phyloP scores from a whole-genome alignment of 2,797 vertebrate genomes.

The Phoeniculus purpureus region DNA sequence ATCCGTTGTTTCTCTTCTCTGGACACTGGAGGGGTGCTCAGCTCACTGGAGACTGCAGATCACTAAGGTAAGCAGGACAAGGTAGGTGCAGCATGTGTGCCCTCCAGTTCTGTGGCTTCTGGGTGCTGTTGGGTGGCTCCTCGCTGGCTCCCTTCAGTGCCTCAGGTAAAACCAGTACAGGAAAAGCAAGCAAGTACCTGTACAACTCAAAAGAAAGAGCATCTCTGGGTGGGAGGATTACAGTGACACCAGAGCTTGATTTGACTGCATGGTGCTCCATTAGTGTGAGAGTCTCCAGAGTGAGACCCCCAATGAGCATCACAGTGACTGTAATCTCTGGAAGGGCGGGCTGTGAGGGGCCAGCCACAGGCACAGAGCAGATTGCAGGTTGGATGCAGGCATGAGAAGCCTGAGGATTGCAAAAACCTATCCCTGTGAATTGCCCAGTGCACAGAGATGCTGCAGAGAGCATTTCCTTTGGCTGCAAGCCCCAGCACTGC shows the following conservation, averaged over 20 bases:
- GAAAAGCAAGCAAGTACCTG: neutral
- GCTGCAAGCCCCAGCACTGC: neutral
- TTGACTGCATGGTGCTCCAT: rapidly evolving
- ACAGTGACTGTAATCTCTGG: rapidly evolving
- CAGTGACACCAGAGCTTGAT: neutral
- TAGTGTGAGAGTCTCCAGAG: rapidly evolving
- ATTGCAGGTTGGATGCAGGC: neutral
- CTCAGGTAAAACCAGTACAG: neutral
- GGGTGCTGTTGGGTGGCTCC: neutral
- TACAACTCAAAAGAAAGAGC: neutral
- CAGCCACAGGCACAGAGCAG: rapidly evolving
- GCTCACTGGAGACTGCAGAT: rapidly evolving
- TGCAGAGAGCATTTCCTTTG: neutral
- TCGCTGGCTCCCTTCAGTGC: neutral
- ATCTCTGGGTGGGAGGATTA: neutral
- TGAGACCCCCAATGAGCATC: rapidly evolving
- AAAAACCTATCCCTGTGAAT: rapidly evolving
- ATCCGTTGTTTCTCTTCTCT: neutral
- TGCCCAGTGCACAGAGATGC: rapidly evolving
- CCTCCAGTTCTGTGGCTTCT: neutral
- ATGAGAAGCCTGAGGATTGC: rapidly evolving
- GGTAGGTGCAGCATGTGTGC: neutral
- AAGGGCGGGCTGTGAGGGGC: neutral
- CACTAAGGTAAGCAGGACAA: neutral
- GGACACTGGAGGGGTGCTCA: neutral